Evolutionary conservation across 2,113 vertebrate species (phyloP).

Genomic region (Piliocolobus tephrosceles): DNA sequence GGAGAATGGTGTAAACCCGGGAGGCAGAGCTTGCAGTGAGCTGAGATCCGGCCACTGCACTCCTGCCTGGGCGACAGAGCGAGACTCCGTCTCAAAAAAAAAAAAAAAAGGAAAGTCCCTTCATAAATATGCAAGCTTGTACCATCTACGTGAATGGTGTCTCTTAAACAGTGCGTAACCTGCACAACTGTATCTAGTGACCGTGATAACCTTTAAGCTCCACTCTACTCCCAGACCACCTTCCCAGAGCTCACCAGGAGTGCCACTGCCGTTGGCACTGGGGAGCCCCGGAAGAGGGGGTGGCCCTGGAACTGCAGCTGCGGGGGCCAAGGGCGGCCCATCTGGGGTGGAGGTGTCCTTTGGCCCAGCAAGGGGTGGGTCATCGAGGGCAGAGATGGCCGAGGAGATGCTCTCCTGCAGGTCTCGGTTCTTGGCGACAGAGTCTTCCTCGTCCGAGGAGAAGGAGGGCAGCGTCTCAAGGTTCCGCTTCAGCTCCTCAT

Average conservation of each 20-base stretch:
- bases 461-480: constrained; percentile 95
- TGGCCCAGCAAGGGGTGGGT: constrained; percentile 87
- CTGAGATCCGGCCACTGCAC: too few relatives aligned
- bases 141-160: fast-evolving
- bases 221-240: background rate
- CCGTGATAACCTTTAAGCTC: background rate
- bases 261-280: constrained; percentile 55
- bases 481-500: constrained; percentile 95
- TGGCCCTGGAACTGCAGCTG: constrained; percentile 71
- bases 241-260: constrained; percentile 59
- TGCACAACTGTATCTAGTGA: background rate
- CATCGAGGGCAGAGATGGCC: constrained; percentile 94
- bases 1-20: too few relatives aligned
- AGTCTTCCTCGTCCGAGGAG: constrained; percentile 95
- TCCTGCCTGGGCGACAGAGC: too few relatives aligned
- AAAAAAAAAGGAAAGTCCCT: background rate
- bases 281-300: constrained; percentile 77
- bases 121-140: too few relatives aligned
- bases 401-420: constrained; percentile 97
- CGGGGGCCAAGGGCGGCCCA: constrained; percentile 69
- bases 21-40: too few relatives aligned
- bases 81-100: too few relatives aligned
- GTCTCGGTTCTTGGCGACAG: constrained; percentile 95
- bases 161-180: background rate
- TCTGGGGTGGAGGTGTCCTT: constrained; percentile 77